Evolutionary conservation across 2,888 invertebrate genomes (phyloP), one percentile per base, ranked within the genome.

Genomic region (Protonemura montana): DNA sequence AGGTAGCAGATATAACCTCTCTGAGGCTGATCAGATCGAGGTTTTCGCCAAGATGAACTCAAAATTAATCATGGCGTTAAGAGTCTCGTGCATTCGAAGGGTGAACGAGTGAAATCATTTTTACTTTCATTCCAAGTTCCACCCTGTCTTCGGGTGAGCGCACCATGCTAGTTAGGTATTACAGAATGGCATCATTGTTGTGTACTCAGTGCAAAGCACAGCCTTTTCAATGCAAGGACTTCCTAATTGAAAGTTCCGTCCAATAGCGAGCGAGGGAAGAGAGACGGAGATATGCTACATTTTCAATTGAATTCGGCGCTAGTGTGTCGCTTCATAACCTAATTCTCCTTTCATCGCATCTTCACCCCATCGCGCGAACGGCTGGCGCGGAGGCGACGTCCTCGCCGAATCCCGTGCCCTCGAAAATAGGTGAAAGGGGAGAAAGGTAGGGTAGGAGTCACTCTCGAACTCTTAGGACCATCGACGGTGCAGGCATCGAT

Each of bases 281-380:
- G 83, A 83, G 83, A 26, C 3, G 42, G 59, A 59, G 84, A 84
- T 42, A 59, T 59, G 59, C 59, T 59, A 84, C 59, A 84, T 84
- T 84, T 82, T 84, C 84, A 84, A 84, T 84, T 84, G 25, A 84
- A 84, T 84, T 84, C 84, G 59, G 84, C 76, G 59, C 84, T 84
- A 59, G 84, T 84, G 84, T 84, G 84, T 28, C 84, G 84, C 84
- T 76, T 76, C 27, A 84, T 84, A 84, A 84, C 84, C 84, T 84
- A 84, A 84, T 84, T 84, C 84, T 76, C 29, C 28, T 84, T 84
- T 84, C 59, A 59, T 84, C 84, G 59, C 84, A 42, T 81, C 84
- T 76, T 28, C 59, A 30, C 30, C 81, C 81, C 28, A 59, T 59
- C 21, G 59, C 59, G 59, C 7, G 59, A 2, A 21, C 16, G 16